A percentile compares a stretch with the other conserved stretches of the same genome.
Evolutionary conservation across 2,113 vertebrate genomes (phyloP).

Genomic region (Lamprologus callipterus): DNA sequence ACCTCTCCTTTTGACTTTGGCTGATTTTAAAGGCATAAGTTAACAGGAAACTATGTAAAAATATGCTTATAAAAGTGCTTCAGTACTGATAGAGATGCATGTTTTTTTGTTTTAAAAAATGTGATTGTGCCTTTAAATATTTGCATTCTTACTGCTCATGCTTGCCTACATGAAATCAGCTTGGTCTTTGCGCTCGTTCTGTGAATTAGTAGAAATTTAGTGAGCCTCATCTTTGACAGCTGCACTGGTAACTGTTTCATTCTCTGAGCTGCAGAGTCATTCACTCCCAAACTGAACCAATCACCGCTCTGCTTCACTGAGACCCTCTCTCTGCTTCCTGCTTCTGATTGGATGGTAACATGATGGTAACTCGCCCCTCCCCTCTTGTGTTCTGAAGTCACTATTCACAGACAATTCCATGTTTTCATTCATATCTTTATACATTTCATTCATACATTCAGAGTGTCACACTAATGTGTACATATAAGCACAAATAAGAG

Average conservation of each 20-base stretch:
- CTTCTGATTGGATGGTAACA: not conserved
- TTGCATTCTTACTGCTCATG: not conserved
- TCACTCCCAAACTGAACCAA: not conserved
- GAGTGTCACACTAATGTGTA: not conserved
- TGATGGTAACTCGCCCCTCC: not conserved
- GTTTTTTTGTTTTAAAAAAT: not conserved
- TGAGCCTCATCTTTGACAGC: not conserved
- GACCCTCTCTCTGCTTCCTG: not conserved
- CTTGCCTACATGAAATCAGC: not conserved
- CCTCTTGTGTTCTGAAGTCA: not conserved
- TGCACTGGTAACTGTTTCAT: not conserved
- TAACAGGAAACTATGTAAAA: not conserved
- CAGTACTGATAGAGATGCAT: not conserved
- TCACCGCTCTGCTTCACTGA: not conserved
- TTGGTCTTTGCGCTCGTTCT: not conserved
- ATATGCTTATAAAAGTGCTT: not conserved
- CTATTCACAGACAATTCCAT: not conserved
- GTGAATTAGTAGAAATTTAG: not conserved
- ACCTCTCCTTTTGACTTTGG: not conserved
- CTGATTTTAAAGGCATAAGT: not conserved
- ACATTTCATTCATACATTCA: conserved; percentile 17
- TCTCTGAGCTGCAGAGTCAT: conserved; percentile 20
- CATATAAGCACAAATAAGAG: not conserved
- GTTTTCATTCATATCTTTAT: conserved; percentile 32
- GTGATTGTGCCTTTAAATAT: not conserved